Percentiles rank a stretch among this genome's conserved stretches.
Conservation (phyloP, 2,113 vertebrate species). For the Alaudala cheleensis region DNA sequence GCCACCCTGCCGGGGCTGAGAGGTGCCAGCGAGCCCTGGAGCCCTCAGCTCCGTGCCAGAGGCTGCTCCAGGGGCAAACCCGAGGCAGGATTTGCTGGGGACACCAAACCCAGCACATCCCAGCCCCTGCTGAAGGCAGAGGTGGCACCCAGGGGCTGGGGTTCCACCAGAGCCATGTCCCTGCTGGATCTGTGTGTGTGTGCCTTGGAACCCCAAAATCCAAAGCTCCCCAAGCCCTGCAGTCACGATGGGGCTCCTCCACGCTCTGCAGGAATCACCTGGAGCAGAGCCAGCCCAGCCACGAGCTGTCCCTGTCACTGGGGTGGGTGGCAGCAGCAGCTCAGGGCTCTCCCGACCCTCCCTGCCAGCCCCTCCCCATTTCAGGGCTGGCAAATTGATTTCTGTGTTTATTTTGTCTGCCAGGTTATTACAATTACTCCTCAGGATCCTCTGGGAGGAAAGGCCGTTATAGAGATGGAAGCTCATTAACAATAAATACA, state of each 20-base stretch:
- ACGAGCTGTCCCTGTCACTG: not conserved
- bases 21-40: not conserved
- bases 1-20: fast-evolving
- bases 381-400: slow-evolving; percentile 19
- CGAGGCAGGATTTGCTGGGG: fast-evolving
- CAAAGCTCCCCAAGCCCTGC: not conserved
- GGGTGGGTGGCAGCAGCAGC: not conserved
- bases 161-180: not conserved
- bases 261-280: not conserved
- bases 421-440: slow-evolving; percentile 54
- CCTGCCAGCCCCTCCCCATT: not conserved
- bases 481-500: slow-evolving; percentile 66
- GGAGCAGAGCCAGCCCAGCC: not conserved
- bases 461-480: slow-evolving; percentile 49
- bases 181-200: not conserved
- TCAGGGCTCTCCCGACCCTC: not conserved
- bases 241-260: no score
- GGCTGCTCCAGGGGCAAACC: not conserved
- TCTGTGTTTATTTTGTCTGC: slow-evolving; percentile 30
- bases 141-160: not conserved
- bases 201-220: not conserved
- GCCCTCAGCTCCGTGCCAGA: fast-evolving
- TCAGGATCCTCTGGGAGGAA: slow-evolving; percentile 58
- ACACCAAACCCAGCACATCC: not conserved
- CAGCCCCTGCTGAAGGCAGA: not conserved